A percentile compares a stretch with the other conserved stretches of the same genome.
These are phyloP conservation scores for Actinostola sp. DNA, from an alignment of 92 coral and sea anemone genomes.

Conservation along the genomic window DNA sequence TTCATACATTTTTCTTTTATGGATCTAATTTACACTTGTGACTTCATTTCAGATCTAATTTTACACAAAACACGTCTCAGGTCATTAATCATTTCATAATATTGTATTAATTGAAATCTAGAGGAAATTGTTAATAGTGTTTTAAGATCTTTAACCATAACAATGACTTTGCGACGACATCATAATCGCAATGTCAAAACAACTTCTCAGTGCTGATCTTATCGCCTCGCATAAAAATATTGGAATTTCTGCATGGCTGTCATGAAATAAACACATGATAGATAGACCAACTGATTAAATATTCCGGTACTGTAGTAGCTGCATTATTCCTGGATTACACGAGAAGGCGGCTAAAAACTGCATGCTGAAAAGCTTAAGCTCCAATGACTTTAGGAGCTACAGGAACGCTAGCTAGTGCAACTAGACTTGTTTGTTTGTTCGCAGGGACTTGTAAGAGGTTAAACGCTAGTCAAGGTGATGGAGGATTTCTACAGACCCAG, in stretches of 20 bases:
- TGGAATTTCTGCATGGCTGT: neutral
- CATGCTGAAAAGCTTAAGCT: too few relatives aligned
- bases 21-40: too few relatives aligned
- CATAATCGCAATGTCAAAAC: conserved; percentile 30
- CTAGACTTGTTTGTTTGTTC: neutral
- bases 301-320: neutral
- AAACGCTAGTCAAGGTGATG: neutral
- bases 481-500: conserved; percentile 4
- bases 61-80: too few relatives aligned
- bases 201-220: conserved; percentile 6
- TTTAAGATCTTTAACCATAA: neutral
- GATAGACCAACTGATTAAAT: conserved; percentile 7
- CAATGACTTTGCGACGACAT: conserved; percentile 20
- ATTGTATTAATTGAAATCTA: too few relatives aligned
- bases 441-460: conserved; percentile 4
- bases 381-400: too few relatives aligned
- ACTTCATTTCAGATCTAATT: too few relatives aligned
- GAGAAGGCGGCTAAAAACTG: too few relatives aligned
- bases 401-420: neutral
- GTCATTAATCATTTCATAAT: too few relatives aligned
- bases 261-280: conserved; percentile 24
- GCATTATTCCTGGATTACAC: too few relatives aligned
- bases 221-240: neutral
- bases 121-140: neutral
- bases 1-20: too few relatives aligned